A percentile compares a stretch with the other conserved stretches of the same genome.
Evolutionary conservation across 2,888 invertebrate species (phyloP).

Genomic region (Plagiodera versicolora): DNA sequence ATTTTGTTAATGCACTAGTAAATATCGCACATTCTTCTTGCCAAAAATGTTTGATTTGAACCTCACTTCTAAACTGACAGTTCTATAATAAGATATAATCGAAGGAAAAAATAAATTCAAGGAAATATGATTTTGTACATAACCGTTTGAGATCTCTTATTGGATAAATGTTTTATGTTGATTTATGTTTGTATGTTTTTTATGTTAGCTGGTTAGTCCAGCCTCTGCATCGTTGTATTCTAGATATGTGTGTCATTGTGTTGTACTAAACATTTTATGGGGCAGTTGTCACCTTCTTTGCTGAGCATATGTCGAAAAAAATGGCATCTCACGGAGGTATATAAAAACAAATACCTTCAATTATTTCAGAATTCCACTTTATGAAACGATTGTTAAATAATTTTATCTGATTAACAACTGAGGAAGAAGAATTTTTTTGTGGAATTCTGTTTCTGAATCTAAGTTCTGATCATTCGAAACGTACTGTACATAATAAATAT

Average conservation of each 20-base stretch:
- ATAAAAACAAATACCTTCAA: no score
- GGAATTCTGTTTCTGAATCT: no score
- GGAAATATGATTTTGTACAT: not conserved
- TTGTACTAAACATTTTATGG: conserved; percentile 45
- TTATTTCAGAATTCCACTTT: no score
- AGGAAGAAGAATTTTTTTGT: no score
- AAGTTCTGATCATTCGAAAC: no score
- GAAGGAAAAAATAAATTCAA: no score
- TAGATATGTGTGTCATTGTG: conserved; percentile 39
- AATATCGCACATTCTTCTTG: conserved; percentile 38
- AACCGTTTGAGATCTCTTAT: not conserved
- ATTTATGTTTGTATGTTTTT: not conserved
- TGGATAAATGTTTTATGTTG: not conserved
- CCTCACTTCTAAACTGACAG: not conserved
- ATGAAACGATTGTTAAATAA: no score
- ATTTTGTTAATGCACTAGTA: conserved; percentile 5
- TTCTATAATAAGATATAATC: not conserved
- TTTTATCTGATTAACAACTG: no score
- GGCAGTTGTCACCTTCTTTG: conserved; percentile 43
- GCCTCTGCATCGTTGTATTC: conserved; percentile 31
- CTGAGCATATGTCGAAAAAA: conserved; percentile 18
- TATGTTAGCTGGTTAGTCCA: conserved; percentile 17
- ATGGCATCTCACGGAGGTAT: not conserved
- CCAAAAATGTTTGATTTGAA: conserved; percentile 24
- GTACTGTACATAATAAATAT: no score